Evolutionary conservation across 2,797 vertebrate species (phyloP).

Genomic region (Peromyscus nudipes): DNA sequence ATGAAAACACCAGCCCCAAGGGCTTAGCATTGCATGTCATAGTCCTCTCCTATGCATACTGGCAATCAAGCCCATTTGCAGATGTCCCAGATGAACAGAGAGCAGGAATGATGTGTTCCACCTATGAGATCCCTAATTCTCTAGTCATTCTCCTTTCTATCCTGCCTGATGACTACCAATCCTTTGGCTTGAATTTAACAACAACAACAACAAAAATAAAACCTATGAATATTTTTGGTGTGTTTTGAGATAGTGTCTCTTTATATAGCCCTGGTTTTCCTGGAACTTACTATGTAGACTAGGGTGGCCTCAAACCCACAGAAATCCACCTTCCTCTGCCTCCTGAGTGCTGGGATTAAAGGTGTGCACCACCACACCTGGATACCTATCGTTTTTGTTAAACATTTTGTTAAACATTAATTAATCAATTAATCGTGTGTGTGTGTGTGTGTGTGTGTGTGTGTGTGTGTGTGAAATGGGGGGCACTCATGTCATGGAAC

Average conservation of each 20-base stretch:
- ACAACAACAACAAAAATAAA: not conserved
- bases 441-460: no score
- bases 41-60: not conserved
- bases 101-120: not conserved
- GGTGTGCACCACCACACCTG: not conserved
- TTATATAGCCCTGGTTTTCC: not conserved
- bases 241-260: not conserved
- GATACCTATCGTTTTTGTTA: not conserved
- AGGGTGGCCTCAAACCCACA: not conserved
- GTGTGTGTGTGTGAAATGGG: not conserved
- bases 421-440: no score
- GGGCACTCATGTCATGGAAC: not conserved
- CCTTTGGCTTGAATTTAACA: not conserved
- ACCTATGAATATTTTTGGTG: not conserved
- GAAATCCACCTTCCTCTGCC: not conserved
- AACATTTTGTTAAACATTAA: no score
- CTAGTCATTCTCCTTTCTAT: not conserved
- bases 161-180: not conserved
- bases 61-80: not conserved
- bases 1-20: conserved; percentile 3
- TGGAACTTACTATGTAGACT: not conserved
- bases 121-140: not conserved
- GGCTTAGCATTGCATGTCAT: not conserved
- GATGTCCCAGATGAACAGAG: not conserved
- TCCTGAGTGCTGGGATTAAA: not conserved